Base-by-base conservation (phyloP, 2,888 invertebrate genomes). In the Theodoxus fluviatilis region DNA sequence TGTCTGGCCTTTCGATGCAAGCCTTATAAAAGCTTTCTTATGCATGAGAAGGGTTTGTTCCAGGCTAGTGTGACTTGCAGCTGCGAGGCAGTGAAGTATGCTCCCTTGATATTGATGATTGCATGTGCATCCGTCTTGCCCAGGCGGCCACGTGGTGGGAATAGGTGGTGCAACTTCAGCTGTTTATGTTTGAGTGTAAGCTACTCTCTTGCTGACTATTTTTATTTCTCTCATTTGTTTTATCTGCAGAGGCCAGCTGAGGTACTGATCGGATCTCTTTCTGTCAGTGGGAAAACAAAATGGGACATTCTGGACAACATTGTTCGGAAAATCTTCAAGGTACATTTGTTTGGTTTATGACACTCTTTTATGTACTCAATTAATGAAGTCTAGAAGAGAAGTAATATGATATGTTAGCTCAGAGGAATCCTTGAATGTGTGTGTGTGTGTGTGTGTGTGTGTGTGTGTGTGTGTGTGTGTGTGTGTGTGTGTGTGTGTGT, bases 261-360 rank as follows among this genome's bases (percentile, higher is more conserved):
- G 86, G 93, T 94, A 83, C 90, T 94, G 3, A 94, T 97, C 83
- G 96, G 96, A 18, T 93, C 92, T 81, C 93, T 97, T 3, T 94
- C 93, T 83, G 94, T 97, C 75, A 94, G 94, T 78, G 94, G 94
- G 72, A 95, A 95, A 87, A 96, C 95, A 0, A 94, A 94, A 71
- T 98, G 98, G 98, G 95, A 95, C 85, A 93, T 94, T 84, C 89
- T 98, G 82, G 97, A 98, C 88, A 93, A 94, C 80, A 93, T 94
- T 79, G 94, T 97, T 75, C 91, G 94, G 81, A 92, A 95, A 87
- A 93, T 95, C 68, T 96, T 98, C 87, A 96, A 96, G 83, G 83
- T 83, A 70, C 76, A 76, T 52, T 35, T 12, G 9, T 18, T 38
- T 61, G 31, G 12, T 18, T 18, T 18, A n/a, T 31, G n/a, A 22